These are phyloP conservation scores for Sycophila sp. DNA, from an alignment of 1,140 invertebrate species.

Conservation along the genomic window DNA sequence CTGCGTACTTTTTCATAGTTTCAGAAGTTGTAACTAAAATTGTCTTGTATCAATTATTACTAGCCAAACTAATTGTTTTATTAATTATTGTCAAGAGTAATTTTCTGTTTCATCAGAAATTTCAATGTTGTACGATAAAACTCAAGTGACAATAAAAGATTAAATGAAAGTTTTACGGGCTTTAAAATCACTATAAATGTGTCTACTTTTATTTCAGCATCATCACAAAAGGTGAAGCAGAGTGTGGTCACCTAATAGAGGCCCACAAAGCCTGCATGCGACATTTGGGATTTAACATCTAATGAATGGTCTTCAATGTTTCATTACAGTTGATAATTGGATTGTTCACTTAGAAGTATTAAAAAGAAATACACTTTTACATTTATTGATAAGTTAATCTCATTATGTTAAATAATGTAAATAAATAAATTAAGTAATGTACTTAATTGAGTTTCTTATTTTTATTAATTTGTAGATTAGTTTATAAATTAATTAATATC, in stretches of 20 bases:
- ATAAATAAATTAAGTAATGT: constrained; percentile 4
- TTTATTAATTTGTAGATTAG: background rate
- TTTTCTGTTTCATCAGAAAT: no score
- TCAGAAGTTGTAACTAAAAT: no score
- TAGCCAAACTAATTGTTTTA: no score
- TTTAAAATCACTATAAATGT: no score
- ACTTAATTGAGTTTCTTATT: background rate
- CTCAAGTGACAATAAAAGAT: no score
- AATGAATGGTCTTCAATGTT: constrained; percentile 56
- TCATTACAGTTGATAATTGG: background rate
- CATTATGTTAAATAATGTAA: constrained; percentile 7
- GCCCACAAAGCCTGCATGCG: constrained; percentile 97
- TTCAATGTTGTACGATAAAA: no score
- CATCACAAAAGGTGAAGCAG: constrained; percentile 91
- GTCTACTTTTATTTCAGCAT: constrained; percentile 81
- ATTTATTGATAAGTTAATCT: constrained; percentile 29
- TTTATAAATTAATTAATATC: background rate
- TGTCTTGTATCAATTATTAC: no score
- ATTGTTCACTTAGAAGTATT: constrained; percentile 9
- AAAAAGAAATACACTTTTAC: background rate
- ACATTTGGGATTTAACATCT: constrained; percentile 94
- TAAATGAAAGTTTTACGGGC: no score
- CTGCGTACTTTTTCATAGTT: no score
- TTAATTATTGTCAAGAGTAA: no score
- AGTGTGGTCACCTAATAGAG: constrained; percentile 90